Evolutionary conservation across 2,797 vertebrate genomes (phyloP).

Genomic region (Aphelocoma californica): DNA sequence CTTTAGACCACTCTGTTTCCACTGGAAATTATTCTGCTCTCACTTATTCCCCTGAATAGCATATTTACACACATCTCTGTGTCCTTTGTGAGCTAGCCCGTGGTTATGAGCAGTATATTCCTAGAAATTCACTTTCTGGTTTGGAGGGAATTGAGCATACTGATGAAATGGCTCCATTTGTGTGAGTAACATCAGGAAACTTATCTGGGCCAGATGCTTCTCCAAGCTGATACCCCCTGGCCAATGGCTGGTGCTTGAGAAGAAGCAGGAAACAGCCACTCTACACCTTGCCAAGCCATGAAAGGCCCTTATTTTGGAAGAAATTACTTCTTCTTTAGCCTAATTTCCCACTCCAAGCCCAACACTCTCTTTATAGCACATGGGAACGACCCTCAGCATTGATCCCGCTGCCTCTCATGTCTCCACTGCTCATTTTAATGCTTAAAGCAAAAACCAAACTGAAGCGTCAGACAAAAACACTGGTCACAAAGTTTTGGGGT

Average conservation of each 20-base stretch:
- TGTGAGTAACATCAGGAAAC: background rate
- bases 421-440: background rate
- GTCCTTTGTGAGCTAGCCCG: background rate
- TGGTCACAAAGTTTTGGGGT: background rate
- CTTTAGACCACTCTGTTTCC: background rate
- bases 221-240: background rate
- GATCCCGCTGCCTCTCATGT: background rate
- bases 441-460: background rate
- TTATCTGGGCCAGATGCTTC: background rate
- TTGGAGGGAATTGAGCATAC: background rate
- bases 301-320: background rate
- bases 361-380: background rate
- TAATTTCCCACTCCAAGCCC: background rate
- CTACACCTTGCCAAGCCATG: background rate
- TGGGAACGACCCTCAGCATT: accelerated
- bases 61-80: background rate
- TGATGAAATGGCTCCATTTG: background rate
- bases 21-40: background rate
- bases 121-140: background rate
- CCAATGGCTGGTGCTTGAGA: background rate
- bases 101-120: background rate
- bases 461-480: background rate
- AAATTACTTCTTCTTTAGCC: background rate
- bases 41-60: background rate
- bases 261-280: background rate